Conservation (phyloP, 2,797 vertebrate genomes). For the Emydoidea blandingii region DNA sequence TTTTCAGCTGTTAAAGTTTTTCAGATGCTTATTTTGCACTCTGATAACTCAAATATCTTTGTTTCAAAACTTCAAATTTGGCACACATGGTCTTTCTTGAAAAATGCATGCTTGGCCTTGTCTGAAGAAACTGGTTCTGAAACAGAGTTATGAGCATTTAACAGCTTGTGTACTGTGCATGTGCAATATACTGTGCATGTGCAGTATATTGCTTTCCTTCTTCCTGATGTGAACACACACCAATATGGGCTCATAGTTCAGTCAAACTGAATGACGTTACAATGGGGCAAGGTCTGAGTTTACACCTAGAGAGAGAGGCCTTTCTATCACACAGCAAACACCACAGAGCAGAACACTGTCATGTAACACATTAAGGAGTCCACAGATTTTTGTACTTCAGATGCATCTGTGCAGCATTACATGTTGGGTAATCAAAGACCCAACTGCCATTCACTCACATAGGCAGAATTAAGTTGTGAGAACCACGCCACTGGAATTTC, state of each 20-base stretch:
- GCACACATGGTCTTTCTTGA: slow-evolving; percentile 69
- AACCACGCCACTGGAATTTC: not conserved
- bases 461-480: not conserved
- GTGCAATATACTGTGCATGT: not conserved
- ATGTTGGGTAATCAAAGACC: not conserved
- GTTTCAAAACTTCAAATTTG: slow-evolving; percentile 69
- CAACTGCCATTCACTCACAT: too few relatives aligned
- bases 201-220: not conserved
- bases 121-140: slow-evolving; percentile 35
- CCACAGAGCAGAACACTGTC: not conserved
- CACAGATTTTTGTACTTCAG: not conserved
- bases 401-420: not conserved
- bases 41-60: slow-evolving; percentile 77
- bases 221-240: not conserved
- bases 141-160: slow-evolving; percentile 16
- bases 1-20: slow-evolving; percentile 72
- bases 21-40: slow-evolving; percentile 72
- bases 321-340: not conserved
- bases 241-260: not conserved
- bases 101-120: slow-evolving; percentile 48
- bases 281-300: not conserved
- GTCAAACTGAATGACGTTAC: not conserved
- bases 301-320: not conserved
- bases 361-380: not conserved
- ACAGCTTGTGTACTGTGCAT: slow-evolving; percentile 50